Conservation (phyloP, 2,113 vertebrate genomes). For the Equus przewalskii region DNA sequence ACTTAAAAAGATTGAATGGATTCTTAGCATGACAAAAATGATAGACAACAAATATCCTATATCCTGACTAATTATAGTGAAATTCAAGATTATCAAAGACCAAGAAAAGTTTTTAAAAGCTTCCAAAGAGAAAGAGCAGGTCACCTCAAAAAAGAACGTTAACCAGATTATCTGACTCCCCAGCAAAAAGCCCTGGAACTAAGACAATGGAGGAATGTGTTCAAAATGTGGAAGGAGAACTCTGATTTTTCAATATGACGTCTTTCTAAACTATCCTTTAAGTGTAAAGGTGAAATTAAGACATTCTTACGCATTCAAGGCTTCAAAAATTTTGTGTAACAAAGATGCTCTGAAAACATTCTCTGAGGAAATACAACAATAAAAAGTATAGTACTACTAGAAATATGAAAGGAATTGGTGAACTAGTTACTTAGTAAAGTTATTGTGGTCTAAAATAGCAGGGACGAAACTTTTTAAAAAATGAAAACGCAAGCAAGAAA, state of each 20-base stretch:
- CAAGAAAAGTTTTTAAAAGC: slow-evolving; percentile 24
- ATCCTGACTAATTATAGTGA: background rate
- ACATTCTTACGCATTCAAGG: background rate
- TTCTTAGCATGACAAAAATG: background rate
- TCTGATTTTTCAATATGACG: background rate
- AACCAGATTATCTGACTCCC: background rate
- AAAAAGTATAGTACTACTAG: background rate
- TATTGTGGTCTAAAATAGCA: background rate
- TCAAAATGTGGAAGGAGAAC: background rate
- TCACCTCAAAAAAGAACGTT: background rate
- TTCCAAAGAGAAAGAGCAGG: background rate
- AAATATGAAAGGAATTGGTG: background rate
- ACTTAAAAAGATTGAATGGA: background rate
- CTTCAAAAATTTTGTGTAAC: background rate
- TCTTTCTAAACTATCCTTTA: background rate
- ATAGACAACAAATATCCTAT: background rate
- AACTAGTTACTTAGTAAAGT: background rate
- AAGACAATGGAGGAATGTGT: background rate
- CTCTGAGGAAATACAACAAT: background rate
- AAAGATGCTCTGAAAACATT: background rate
- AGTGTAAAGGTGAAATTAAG: background rate
- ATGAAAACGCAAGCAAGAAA: background rate
- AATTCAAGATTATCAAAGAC: background rate
- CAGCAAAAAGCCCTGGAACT: background rate
- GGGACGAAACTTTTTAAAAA: background rate